Evolutionary conservation across 2,113 vertebrate species (phyloP).

Genomic region (Oncorhynchus masou): DNA sequence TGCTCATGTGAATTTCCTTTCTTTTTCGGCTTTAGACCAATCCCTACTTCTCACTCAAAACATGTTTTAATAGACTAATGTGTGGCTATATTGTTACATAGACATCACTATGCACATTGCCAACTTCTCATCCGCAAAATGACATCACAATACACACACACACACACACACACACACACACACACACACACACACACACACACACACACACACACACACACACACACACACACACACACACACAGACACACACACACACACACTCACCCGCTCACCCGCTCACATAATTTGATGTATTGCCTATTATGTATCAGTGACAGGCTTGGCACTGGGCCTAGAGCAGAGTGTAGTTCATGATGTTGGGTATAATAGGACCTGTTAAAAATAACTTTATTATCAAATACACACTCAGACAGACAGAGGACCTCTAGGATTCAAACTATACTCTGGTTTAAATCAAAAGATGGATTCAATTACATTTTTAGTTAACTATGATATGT

Average conservation of each 20-base stretch:
- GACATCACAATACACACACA: not conserved
- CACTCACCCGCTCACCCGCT: too few species aligned
- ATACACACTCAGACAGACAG: conserved; percentile 45
- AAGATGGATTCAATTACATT: not conserved
- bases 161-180: not conserved
- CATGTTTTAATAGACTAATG: too few species aligned
- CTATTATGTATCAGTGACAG: conserved; percentile 55
- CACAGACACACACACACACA: too few species aligned
- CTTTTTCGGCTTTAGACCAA: too few species aligned
- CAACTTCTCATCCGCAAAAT: too few species aligned
- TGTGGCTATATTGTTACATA: too few species aligned
- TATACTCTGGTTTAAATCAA: too few species aligned
- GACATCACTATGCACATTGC: conserved; percentile 12
- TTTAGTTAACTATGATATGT: not conserved
- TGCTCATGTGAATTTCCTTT: too few species aligned
- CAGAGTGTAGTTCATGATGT: conserved; percentile 60
- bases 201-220: too few species aligned
- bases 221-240: too few species aligned
- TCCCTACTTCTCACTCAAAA: too few species aligned
- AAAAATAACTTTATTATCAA: conserved; percentile 65
- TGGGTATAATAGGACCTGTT: conserved; percentile 52
- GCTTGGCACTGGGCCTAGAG: conserved; percentile 49
- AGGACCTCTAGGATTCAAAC: too few species aligned
- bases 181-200: not conserved
- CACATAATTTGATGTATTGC: conserved; percentile 55